A percentile compares a stretch with the other conserved stretches of the same genome.
phyloP scores from a whole-genome alignment of 92 coral and sea anemone genomes.

The Pocillopora meandrina region DNA sequence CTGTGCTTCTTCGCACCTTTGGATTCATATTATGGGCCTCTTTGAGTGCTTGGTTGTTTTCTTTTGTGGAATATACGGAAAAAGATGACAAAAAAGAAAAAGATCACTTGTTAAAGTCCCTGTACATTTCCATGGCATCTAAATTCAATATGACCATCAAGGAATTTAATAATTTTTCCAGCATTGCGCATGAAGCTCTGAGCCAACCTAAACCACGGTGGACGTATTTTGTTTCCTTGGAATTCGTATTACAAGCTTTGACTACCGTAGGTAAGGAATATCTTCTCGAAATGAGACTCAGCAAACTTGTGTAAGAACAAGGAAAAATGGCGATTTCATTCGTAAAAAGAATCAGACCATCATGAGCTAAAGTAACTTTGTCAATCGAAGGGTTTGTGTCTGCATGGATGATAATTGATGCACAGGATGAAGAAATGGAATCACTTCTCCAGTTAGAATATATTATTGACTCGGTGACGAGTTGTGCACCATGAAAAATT shows the following conservation, averaged over 20 bases:
- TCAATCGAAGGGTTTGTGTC: no score
- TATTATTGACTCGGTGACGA: no score
- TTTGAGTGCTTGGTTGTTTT: slow-evolving; percentile 48
- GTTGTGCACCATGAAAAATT: no score
- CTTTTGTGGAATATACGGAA: slow-evolving; percentile 37
- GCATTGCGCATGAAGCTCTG: slow-evolving; percentile 35
- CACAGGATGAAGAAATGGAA: no score
- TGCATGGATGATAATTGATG: no score
- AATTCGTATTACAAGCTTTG: slow-evolving; percentile 50
- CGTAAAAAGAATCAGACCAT: no score
- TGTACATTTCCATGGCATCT: slow-evolving; percentile 40
- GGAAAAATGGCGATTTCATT: no score
- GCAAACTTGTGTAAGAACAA: no score
- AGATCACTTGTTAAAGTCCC: slow-evolving; percentile 9
- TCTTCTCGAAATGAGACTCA: neutral
- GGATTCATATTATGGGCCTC: slow-evolving; percentile 39
- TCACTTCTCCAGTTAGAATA: no score
- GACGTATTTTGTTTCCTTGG: slow-evolving; percentile 21
- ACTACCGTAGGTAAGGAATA: slow-evolving; percentile 53
- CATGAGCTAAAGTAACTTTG: no score
- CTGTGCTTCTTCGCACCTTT: slow-evolving; percentile 21
- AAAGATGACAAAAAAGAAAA: slow-evolving; percentile 15
- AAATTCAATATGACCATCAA: slow-evolving; percentile 52
- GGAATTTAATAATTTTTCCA: slow-evolving; percentile 42
- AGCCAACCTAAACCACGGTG: slow-evolving; percentile 36